Conservation (phyloP, 2,888 invertebrate species). For the Monochamus alternatus region DNA sequence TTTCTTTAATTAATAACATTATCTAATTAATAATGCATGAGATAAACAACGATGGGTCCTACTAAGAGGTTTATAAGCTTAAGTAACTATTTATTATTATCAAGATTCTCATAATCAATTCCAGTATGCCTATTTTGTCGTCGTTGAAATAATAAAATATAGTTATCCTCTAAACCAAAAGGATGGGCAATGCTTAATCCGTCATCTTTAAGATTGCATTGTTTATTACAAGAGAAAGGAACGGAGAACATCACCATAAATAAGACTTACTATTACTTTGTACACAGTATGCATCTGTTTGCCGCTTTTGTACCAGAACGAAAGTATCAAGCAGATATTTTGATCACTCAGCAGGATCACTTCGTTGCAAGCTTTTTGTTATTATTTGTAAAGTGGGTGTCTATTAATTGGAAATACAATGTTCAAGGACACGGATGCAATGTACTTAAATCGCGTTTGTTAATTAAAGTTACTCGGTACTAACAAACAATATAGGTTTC, state of each 20-base stretch:
- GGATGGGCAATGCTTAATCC: too few species aligned
- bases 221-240: too few species aligned
- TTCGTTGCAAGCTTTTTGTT: constrained; percentile 22
- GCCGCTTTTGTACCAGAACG: not conserved
- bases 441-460: not conserved
- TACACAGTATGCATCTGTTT: constrained; percentile 3
- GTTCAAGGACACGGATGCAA: constrained; percentile 13
- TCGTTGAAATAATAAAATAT: too few species aligned
- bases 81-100: not conserved
- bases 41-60: not conserved
- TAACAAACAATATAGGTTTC: constrained; percentile 1
- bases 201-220: too few species aligned
- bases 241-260: constrained; percentile 5
- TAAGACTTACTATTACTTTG: constrained; percentile 2
- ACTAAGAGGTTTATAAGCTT: too few species aligned
- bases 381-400: constrained; percentile 28
- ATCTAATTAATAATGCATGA: not conserved
- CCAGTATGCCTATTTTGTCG: too few species aligned
- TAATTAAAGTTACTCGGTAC: not conserved
- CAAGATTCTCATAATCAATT: not conserved
- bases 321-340: constrained; percentile 9
- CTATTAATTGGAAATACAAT: not conserved
- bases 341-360: constrained; percentile 18
- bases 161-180: too few species aligned
- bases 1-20: not conserved